Evolutionary conservation across 2,797 vertebrate genomes (phyloP).

Genomic region (Pyrocephalus nanus): DNA sequence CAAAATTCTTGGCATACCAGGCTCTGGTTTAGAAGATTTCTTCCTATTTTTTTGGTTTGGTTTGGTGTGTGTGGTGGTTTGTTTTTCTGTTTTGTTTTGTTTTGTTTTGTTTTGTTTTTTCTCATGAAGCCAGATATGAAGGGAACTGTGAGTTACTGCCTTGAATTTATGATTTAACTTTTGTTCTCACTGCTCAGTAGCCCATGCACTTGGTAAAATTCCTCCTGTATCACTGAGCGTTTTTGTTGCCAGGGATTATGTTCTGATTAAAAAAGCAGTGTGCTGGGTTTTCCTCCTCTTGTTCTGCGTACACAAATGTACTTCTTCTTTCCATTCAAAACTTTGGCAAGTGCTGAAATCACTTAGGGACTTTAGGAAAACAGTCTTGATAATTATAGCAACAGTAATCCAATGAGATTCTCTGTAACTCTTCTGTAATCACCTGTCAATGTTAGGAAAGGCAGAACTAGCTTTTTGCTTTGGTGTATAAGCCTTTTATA

Average conservation of each 20-base stretch:
- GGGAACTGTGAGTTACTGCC: neutral
- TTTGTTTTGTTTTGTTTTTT: neutral
- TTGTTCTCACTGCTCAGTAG: neutral
- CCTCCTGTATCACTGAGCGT: neutral
- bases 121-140: neutral
- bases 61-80: no score
- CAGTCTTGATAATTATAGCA: neutral
- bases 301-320: neutral
- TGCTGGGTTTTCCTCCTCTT: neutral
- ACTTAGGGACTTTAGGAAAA: neutral
- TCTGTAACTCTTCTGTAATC: neutral
- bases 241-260: neutral
- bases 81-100: neutral
- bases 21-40: slow-evolving; percentile 1
- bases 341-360: neutral
- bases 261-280: neutral
- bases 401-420: neutral
- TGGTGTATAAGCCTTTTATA: neutral
- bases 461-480: neutral
- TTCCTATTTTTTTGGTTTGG: neutral
- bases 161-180: neutral
- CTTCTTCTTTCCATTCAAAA: neutral
- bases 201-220: neutral
- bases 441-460: neutral
- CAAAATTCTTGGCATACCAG: neutral